Evolutionary conservation across 2,797 vertebrate genomes (phyloP).

Genomic region (Chelidonichthys spinosus): DNA sequence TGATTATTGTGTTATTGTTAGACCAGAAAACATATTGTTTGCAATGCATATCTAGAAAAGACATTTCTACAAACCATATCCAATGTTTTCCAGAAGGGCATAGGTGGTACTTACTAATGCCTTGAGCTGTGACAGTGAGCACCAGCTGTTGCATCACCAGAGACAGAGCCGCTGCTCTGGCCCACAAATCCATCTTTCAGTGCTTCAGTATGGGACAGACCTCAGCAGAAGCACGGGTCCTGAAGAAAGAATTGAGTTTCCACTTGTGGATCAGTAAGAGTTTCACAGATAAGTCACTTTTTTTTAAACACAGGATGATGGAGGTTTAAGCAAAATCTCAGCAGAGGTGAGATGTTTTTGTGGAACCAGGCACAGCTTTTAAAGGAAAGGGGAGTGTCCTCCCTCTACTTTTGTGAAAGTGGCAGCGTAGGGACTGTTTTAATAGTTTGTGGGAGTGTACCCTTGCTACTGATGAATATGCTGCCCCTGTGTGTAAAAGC

Average conservation of each 20-base stretch:
- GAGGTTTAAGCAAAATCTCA: constrained; percentile 57
- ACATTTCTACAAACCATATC: neutral
- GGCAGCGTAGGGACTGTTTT: constrained; percentile 43
- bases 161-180: constrained; percentile 75
- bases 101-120: constrained; percentile 87
- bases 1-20: constrained; percentile 5
- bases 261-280: constrained; percentile 29
- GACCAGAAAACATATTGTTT: constrained; percentile 3
- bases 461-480: constrained; percentile 10
- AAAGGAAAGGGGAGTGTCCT: constrained; percentile 78
- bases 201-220: constrained; percentile 34
- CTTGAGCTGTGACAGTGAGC: constrained; percentile 80
- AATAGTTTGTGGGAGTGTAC: constrained; percentile 57
- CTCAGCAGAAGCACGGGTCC: constrained; percentile 23
- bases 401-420: constrained; percentile 46
- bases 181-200: constrained; percentile 72
- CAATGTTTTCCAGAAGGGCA: constrained; percentile 10
- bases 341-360: constrained; percentile 69
- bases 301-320: constrained; percentile 13
- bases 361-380: constrained; percentile 70
- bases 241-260: constrained; percentile 20
- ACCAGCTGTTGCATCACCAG: constrained; percentile 84
- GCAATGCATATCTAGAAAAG: constrained; percentile 1
- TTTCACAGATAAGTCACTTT: constrained; percentile 6
- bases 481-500: constrained; percentile 7